Conservation (phyloP, 2,113 vertebrate species). For the Calonectris borealis region DNA sequence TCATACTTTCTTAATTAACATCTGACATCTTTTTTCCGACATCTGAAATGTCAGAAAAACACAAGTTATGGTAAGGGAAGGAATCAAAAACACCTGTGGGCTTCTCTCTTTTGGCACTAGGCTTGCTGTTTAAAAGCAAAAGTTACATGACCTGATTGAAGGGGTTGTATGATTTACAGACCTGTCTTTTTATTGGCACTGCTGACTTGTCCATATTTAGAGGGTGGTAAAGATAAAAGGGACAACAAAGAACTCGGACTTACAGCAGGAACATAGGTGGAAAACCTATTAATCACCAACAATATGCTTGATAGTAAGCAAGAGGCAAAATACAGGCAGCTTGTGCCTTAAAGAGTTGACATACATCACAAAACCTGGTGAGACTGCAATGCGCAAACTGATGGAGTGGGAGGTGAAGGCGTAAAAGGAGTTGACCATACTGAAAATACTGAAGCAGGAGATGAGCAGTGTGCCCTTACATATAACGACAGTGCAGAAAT, state of each 20-base stretch:
- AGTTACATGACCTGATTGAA: neutral
- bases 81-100: neutral
- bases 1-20: neutral
- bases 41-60: neutral
- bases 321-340: neutral
- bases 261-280: neutral
- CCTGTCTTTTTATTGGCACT: neutral
- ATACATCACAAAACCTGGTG: neutral
- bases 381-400: neutral
- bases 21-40: too few relatives aligned
- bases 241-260: neutral
- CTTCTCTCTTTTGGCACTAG: neutral
- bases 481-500: neutral
- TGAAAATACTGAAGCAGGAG: neutral
- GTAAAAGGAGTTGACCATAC: neutral
- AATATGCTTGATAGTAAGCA: neutral
- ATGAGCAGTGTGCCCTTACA: neutral
- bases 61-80: neutral
- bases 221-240: neutral
- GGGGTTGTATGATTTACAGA: neutral
- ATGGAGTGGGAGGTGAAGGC: neutral
- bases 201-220: neutral
- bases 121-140: neutral
- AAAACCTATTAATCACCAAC: neutral
- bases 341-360: neutral